These are phyloP conservation scores for Astyanax mexicanus DNA, from an alignment of 2,797 vertebrate species.

Conservation along the genomic window DNA sequence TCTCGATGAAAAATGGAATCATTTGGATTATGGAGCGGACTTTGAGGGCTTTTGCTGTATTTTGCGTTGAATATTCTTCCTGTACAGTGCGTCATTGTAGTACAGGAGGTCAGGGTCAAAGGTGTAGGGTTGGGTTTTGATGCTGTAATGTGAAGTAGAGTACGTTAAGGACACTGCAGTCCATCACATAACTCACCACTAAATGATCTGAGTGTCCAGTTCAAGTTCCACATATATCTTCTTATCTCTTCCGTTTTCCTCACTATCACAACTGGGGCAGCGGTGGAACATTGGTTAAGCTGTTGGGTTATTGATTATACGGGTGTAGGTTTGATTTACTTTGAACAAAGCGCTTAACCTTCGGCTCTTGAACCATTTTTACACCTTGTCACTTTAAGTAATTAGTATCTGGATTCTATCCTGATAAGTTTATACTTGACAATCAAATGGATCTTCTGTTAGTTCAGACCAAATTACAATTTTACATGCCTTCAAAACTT, in stretches of 20 bases:
- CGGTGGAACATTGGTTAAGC: too few relatives aligned
- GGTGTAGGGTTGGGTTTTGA: background rate
- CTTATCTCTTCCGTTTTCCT: conserved; percentile 10
- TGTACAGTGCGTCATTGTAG: background rate
- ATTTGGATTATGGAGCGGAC: conserved; percentile 55
- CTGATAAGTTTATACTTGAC: too few relatives aligned
- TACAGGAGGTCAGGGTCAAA: background rate
- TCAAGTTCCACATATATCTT: background rate
- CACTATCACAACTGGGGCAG: conserved; percentile 36
- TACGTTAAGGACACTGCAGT: background rate
- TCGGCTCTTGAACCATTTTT: too few relatives aligned
- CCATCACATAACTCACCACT: background rate
- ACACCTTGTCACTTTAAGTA: too few relatives aligned
- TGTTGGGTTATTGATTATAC: too few relatives aligned
- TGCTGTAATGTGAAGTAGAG: background rate
- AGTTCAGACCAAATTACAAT: too few relatives aligned
- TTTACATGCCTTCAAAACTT: too few relatives aligned
- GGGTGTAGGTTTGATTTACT: too few relatives aligned
- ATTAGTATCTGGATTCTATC: too few relatives aligned
- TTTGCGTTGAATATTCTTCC: conserved; percentile 19
- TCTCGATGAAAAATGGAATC: conserved; percentile 62
- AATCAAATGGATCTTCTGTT: too few relatives aligned
- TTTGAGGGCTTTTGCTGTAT: conserved; percentile 27
- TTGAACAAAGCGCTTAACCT: too few relatives aligned
- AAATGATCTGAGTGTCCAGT: conserved; percentile 24